A percentile compares a stretch with the other conserved stretches of the same genome.
These are phyloP conservation scores for Dione vanillae DNA, from an alignment of 2,888 invertebrate genomes.

Conservation along the genomic window DNA sequence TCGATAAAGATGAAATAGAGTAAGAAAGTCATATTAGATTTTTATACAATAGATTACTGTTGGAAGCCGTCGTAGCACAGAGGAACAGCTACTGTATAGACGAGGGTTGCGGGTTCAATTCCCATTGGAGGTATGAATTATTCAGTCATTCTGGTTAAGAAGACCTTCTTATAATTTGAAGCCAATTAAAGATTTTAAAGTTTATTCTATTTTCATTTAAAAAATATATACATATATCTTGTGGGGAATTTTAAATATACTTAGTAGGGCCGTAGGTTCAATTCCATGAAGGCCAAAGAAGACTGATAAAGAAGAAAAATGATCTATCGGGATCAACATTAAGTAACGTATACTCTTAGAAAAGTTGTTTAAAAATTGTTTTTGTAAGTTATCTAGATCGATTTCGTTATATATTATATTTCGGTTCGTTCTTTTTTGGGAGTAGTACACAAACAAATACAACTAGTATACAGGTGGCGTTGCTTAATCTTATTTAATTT, in stretches of 20 bases:
- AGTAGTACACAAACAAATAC: no score
- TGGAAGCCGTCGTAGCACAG: background rate
- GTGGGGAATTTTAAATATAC: no score
- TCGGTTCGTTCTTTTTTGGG: background rate
- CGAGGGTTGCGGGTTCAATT: background rate
- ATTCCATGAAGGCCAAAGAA: background rate
- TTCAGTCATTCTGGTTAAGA: no score
- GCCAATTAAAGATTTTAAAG: no score
- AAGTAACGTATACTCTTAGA: background rate
- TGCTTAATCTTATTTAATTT: no score
- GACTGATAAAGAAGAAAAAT: background rate
- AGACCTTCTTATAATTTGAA: no score
- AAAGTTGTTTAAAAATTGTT: conserved; percentile 4
- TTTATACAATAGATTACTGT: background rate
- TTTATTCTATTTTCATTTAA: no score
- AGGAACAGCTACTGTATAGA: background rate
- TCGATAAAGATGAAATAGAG: background rate
- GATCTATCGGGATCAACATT: background rate
- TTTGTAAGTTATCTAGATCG: background rate
- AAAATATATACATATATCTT: no score
- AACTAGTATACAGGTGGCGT: no score
- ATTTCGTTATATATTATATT: background rate
- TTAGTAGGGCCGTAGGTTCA: no score
- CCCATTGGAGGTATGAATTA: background rate
- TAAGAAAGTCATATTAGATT: background rate